Conservation (phyloP, 2,797 vertebrate genomes). For the Menidia menidia region DNA sequence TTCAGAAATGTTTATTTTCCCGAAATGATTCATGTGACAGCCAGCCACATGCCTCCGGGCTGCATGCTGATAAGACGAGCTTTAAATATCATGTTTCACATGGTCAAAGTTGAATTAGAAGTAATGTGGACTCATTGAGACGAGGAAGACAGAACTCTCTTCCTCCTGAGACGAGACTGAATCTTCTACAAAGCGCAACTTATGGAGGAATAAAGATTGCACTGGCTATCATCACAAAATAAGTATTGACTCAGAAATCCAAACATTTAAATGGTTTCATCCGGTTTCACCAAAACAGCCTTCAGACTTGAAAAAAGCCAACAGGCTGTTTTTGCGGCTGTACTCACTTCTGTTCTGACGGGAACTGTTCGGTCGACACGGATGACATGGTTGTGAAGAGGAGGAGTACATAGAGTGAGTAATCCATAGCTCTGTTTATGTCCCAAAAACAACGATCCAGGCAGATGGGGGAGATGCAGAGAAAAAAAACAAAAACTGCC, state of each 20-base stretch:
- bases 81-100: slow-evolving; percentile 38
- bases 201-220: background rate
- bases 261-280: background rate
- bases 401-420: slow-evolving; percentile 69
- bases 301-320: slow-evolving; percentile 38
- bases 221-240: background rate
- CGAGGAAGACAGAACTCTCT: background rate
- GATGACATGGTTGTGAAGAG: slow-evolving; percentile 68
- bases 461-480: background rate
- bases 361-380: slow-evolving; percentile 73
- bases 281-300: background rate
- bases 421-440: slow-evolving; percentile 74
- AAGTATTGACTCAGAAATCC: background rate
- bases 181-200: slow-evolving; percentile 1
- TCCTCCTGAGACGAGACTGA: background rate
- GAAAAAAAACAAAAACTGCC: slow-evolving; percentile 5
- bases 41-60: slow-evolving; percentile 43
- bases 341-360: slow-evolving; percentile 77
- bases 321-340: slow-evolving; percentile 50
- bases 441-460: slow-evolving; percentile 29
- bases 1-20: background rate
- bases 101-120: slow-evolving; percentile 35
- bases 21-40: slow-evolving; percentile 44
- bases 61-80: slow-evolving; percentile 30
- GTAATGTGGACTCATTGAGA: slow-evolving; percentile 37